Base-by-base conservation (phyloP, 2,113 vertebrate species). In the Periophthalmus modestus region DNA sequence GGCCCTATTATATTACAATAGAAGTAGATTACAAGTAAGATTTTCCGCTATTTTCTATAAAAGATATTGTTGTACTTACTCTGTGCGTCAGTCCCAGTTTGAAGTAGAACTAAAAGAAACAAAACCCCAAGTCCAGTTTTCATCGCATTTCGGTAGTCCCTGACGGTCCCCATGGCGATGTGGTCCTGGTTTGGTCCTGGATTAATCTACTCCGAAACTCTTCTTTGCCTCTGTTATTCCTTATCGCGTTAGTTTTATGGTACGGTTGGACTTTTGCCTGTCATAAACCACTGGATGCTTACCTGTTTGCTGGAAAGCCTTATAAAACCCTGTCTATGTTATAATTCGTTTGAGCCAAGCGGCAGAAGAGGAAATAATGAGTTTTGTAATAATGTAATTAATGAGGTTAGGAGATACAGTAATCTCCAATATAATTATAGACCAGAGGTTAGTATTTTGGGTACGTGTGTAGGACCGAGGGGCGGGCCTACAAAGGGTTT, bases 201-300 rank as follows among this genome's bases (percentile, higher is more conserved):
- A 80, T 70, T 21, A 7, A 68, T 47, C 19, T 28, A 6, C 58
- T 62, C 28, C 75, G 75, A 71, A 21, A 15, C 16, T 14, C 2
- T 0, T 61, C 43, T 57, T 28, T 23, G 55, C 70, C 46, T 71
- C 28, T 66, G 13, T 5, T 46, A 19, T 66, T 13, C 68, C 79
- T 87, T 88, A 93, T 89, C 88, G 63, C n/a, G 21, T 62, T 0
- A 2, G 0, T 58, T 92, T 91, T 92, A 89, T 88, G 80, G 74
- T 79, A 28, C 59, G 52, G 13, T 61, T 91, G 91, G 92, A 94
- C 93, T 92, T 93, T 92, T 39, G 52, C 88, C 91, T 19, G 54
- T 59, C 78, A 85, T 88, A 92, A 91, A 71, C 46, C 50, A 10
- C 24, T 66, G 50, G 46, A 66, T 10, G 13, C 52, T 16, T 16